phyloP scores from a whole-genome alignment of 2,888 invertebrate species.

The Epicampocera succincta region DNA sequence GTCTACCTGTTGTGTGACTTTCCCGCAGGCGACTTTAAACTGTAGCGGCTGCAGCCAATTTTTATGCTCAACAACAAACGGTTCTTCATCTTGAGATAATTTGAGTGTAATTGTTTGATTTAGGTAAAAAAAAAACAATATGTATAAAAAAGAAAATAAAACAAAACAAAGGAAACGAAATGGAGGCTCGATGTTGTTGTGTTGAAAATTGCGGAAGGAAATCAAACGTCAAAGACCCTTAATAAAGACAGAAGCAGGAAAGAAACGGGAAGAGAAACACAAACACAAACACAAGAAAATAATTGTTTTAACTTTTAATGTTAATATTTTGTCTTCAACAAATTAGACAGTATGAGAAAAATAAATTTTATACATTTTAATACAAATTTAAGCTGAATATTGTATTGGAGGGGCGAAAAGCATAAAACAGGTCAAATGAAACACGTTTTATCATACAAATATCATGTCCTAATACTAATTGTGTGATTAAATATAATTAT shows the following conservation, averaged over 20 bases:
- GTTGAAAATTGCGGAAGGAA: conserved; percentile 63
- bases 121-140: conserved; percentile 29
- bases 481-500: no score
- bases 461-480: no score
- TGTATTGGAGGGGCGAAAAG: conserved; percentile 17
- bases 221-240: conserved; percentile 57
- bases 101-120: conserved; percentile 67
- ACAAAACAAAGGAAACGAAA: conserved; percentile 26
- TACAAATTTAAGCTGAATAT: neutral
- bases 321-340: conserved; percentile 67
- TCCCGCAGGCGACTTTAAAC: conserved; percentile 1
- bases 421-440: no score
- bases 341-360: conserved; percentile 48
- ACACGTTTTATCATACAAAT: no score
- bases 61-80: conserved; percentile 53
- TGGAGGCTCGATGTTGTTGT: conserved; percentile 33
- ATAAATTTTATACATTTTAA: conserved; percentile 11
- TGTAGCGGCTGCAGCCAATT: conserved; percentile 59
- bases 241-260: conserved; percentile 16
- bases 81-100: conserved; percentile 61
- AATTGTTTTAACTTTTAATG: conserved; percentile 61
- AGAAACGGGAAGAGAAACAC: conserved; percentile 10
- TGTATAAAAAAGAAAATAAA: conserved; percentile 3
- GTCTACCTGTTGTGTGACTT: conserved; percentile 39
- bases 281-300: conserved; percentile 46